Evolutionary conservation across 2,113 vertebrate species (phyloP), one percentile per base, ranked within the genome.

Genomic region (Microcebus tavaratra): DNA sequence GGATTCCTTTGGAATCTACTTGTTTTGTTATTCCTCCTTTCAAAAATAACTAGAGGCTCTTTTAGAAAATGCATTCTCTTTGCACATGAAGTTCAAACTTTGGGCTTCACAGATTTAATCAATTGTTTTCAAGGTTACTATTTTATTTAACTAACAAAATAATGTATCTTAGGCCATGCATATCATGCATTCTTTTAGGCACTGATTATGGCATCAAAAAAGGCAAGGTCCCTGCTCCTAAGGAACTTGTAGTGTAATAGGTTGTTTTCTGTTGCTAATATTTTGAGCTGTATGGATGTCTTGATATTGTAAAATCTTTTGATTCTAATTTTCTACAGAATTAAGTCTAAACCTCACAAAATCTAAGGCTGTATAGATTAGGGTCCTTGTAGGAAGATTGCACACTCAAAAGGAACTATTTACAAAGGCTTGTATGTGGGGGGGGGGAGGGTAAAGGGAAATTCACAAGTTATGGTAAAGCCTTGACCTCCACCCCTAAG

Each of bases 251-350:
- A 45, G 36, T 39, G 9, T 18, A 83, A 42, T 23, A 34, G 23
- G 42, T 76, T 67, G 29, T 86, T 84, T 95, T 81, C 34, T 88
- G 36, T 39, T 92, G 55, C 45, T 91, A 50, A 39, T 42, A 68
- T 94, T 68, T 85, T 29, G 18, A 95, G 2, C 29, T 89, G 13
- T 21, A 17, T 53, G 31, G 5, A n/a, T 85, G 45, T 23, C 17
- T 88, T 72, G 55, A 89, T 73, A 86, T n/a, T 92, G 17, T 55
- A 63, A 96, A 96, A 36, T 5, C 0, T 53, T 92, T 76, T 86
- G 55, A 53, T 55, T 93, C 39, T 75, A 21, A n/a, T 39, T 92
- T 95, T 29, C 18, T 67, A 21, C 8, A 78, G 36, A 88, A 75
- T 81, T 91, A 81, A 88, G 83, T 27, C n/a, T 75, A 91, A 81